Base-by-base conservation (phyloP, 2,888 invertebrate species). In the Brachynemurus nebulosus region DNA sequence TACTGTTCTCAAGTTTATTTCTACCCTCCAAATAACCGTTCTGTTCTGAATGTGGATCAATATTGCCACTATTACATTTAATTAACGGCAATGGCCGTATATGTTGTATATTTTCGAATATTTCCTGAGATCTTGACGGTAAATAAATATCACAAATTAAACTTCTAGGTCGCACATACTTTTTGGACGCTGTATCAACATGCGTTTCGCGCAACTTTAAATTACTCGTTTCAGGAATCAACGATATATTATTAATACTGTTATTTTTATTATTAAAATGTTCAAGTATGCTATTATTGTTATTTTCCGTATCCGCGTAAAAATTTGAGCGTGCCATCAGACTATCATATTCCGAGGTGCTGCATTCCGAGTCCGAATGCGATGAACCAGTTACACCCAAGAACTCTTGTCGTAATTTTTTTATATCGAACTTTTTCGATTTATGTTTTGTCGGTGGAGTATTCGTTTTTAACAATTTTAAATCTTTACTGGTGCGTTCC, bases 41-140 rank as follows among this genome's bases (percentile, higher is more conserved):
- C 7, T n/a, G 19, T 11, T 25, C 25, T 2, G 23, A 17, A n/a
- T 17, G 30, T 12, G 25, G 16, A 16, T 27, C 17, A 14, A 42
- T 14, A 33, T 19, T 42, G 4, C 42, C 42, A 42, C 42, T 42
- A 14, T 42, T 42, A n/a, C 34, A 42, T 34, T 42, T 42, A 12
- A 42, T 20, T 14, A 42, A 34, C n/a, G 42, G 42, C 11, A 33
- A 12, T 20, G 12, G 21, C 2, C n/a, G 12, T 21, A n/a, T 27
- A n/a, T 6, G 30, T 11, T 27, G 27, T 27, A 6, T 14, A n/a
- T 12, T 18, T 5, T 17, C 37, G 17, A 14, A 8, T 20, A 12
- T 18, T 12, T 42, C 8, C 14, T 12, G 19, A 16, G 39, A 39
- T n/a, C 33, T 33, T 27, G 42, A 18, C 8, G 27, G 16, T 27